phyloP scores from a whole-genome alignment of 2,113 vertebrate genomes.

The Strix aluco region DNA sequence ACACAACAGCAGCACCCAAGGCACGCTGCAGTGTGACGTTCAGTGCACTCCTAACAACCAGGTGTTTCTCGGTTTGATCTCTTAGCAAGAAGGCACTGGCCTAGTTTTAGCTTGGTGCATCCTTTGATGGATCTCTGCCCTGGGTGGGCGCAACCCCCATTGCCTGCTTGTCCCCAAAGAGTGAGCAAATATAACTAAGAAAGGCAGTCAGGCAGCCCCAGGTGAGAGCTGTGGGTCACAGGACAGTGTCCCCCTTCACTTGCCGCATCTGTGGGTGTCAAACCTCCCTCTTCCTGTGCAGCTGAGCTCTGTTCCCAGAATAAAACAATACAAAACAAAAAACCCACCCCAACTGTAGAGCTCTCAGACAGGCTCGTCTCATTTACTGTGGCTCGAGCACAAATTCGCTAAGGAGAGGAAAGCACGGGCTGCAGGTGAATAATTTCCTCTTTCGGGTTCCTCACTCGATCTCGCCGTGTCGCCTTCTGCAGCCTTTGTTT shows the following conservation, averaged over 20 bases:
- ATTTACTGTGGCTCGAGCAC: not conserved
- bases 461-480: not conserved
- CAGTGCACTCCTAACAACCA: rapidly evolving
- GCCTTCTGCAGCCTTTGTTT: slow-evolving; percentile 21
- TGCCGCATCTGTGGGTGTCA: not conserved
- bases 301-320: not conserved
- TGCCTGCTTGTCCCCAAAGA: not conserved
- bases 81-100: not conserved
- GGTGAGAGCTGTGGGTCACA: not conserved
- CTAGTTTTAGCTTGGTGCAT: not conserved
- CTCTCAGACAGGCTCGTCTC: not conserved
- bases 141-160: rapidly evolving
- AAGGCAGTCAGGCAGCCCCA: not conserved
- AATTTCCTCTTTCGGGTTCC: not conserved
- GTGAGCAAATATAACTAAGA: rapidly evolving
- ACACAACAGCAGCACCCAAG: not conserved
- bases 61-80: not conserved
- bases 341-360: not conserved
- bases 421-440: not conserved
- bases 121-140: not conserved
- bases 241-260: not conserved
- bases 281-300: not conserved
- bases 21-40: rapidly evolving
- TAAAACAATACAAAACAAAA: not conserved
- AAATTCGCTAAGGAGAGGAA: not conserved